Evolutionary conservation across 2,888 invertebrate genomes (phyloP).

Genomic region (Merodon equestris): DNA sequence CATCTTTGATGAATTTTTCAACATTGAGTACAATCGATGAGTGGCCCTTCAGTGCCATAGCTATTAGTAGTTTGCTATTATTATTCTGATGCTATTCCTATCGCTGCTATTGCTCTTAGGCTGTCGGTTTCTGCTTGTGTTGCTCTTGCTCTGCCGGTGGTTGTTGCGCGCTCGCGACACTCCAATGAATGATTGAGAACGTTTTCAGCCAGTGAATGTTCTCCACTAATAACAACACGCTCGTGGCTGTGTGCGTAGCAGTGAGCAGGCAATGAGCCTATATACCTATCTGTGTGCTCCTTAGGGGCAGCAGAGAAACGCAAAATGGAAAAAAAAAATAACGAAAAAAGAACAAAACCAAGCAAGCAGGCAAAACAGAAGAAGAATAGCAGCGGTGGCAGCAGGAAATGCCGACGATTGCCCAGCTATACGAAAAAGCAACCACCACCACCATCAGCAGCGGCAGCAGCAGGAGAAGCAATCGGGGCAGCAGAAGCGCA

Average conservation of each 20-base stretch:
- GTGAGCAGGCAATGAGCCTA: conserved; percentile 56
- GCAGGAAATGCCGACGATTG: conserved; percentile 65
- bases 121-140: conserved; percentile 1
- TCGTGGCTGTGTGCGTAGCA: conserved; percentile 65
- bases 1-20: conserved; percentile 78
- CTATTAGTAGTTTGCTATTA: neutral
- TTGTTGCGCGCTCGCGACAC: conserved; percentile 68
- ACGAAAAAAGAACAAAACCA: neutral
- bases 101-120: neutral
- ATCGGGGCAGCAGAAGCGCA: neutral
- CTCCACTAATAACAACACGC: conserved; percentile 46
- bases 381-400: conserved; percentile 29
- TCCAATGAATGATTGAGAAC: conserved; percentile 66
- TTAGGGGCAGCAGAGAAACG: conserved; percentile 60
- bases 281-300: conserved; percentile 62
- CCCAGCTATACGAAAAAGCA: conserved; percentile 62
- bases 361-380: neutral
- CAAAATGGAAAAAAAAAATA: conserved; percentile 5
- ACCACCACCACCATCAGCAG: conserved; percentile 57
- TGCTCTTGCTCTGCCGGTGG: conserved; percentile 30
- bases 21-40: conserved; percentile 78
- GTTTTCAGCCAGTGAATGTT: conserved; percentile 50
- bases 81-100: too few species aligned
- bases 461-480: conserved; percentile 35
- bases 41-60: conserved; percentile 76